These are phyloP conservation scores for Thyatira batis DNA, from an alignment of 2,888 invertebrate genomes.

Conservation along the genomic window DNA sequence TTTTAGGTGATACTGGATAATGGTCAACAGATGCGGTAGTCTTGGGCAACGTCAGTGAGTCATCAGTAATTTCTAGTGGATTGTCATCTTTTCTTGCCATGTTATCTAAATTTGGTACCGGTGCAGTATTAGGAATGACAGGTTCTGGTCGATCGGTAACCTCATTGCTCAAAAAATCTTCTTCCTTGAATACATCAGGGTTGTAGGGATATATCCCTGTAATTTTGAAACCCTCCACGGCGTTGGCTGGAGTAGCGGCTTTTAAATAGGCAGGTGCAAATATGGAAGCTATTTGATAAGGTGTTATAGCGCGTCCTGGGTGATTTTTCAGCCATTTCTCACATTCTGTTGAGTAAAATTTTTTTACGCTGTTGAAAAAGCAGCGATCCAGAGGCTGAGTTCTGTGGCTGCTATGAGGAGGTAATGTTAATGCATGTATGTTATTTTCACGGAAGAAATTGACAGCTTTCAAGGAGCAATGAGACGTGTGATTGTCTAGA, in stretches of 20 bases:
- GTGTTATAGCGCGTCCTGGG: slow-evolving; percentile 6
- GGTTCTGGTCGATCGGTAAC: slow-evolving; percentile 5
- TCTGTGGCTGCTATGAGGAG: slow-evolving; percentile 13
- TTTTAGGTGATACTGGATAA: no score
- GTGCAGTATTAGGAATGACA: no score
- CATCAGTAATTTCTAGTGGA: no score
- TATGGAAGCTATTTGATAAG: slow-evolving; percentile 4
- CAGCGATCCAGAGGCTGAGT: slow-evolving; percentile 19
- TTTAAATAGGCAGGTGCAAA: slow-evolving; percentile 5
- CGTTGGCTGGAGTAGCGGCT: slow-evolving; percentile 5
- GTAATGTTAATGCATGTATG: slow-evolving; percentile 16
- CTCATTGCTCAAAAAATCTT: background rate
- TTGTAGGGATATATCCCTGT: slow-evolving; percentile 8
- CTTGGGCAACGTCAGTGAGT: no score
- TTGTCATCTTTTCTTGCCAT: no score
- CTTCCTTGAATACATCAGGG: slow-evolving; percentile 6
- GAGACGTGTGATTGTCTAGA: slow-evolving; percentile 19
- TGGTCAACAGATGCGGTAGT: no score
- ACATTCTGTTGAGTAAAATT: slow-evolving; percentile 20
- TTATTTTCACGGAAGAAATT: slow-evolving; percentile 12
- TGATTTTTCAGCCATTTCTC: slow-evolving; percentile 27
- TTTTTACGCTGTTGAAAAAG: slow-evolving; percentile 19
- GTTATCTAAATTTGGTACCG: no score
- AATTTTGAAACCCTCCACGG: slow-evolving; percentile 3
- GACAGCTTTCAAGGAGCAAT: slow-evolving; percentile 9